phyloP scores from a whole-genome alignment of 2,113 vertebrate genomes.

The Percopsis transmontana region DNA sequence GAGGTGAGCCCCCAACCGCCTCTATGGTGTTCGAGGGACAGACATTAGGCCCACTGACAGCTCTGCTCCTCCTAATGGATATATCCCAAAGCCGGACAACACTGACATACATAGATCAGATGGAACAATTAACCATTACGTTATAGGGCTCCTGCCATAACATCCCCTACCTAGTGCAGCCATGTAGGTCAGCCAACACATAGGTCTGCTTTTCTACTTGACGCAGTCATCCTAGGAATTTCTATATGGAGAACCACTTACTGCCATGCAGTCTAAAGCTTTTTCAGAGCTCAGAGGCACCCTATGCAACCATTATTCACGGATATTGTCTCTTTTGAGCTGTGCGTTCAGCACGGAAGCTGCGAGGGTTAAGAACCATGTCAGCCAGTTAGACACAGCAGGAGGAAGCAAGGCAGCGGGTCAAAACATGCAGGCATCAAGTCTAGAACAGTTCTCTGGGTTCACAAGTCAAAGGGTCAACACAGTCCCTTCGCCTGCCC shows the following conservation, averaged over 20 bases:
- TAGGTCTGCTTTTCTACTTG: conserved; percentile 6
- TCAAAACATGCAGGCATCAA: conserved; percentile 16
- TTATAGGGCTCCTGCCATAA: conserved; percentile 21
- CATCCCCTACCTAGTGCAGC: conserved; percentile 36
- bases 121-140: conserved; percentile 26
- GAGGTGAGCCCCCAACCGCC: conserved; percentile 57
- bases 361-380: conserved; percentile 31
- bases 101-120: conserved; percentile 32
- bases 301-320: conserved; percentile 29
- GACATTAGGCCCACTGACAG: conserved; percentile 1
- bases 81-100: conserved; percentile 23
- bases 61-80: conserved; percentile 5
- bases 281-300: conserved; percentile 10
- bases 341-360: not conserved
- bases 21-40: conserved; percentile 38
- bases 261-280: conserved; percentile 39
- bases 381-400: conserved; percentile 16
- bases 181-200: conserved; percentile 30
- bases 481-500: not conserved
- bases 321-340: conserved; percentile 20
- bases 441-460: not conserved
- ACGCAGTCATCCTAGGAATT: conserved; percentile 46
- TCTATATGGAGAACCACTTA: conserved; percentile 38
- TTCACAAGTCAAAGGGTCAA: not conserved
- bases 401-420: conserved; percentile 1